A percentile compares a stretch with the other conserved stretches of the same genome.
Evolutionary conservation across 2,113 vertebrate species (phyloP).

Genomic region (Passerina amoena): DNA sequence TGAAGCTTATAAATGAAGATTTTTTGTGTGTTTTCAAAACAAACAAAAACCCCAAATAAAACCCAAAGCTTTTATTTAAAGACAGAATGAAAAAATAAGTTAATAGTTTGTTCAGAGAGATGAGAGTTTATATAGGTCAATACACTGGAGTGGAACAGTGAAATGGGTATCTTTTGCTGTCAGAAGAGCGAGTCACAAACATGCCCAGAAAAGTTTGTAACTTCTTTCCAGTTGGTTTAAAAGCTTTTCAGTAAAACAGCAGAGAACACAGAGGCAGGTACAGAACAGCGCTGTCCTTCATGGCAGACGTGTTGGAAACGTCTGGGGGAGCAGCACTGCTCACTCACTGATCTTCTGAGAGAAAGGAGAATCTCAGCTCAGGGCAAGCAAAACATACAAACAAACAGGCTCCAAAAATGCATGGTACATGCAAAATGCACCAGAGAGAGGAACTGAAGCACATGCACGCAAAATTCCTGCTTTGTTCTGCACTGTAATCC

Average conservation of each 20-base stretch:
- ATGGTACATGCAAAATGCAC: slow-evolving; percentile 65
- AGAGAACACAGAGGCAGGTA: slow-evolving; percentile 60
- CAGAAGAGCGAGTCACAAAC: slow-evolving; percentile 67
- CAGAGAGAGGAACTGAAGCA: slow-evolving; percentile 15
- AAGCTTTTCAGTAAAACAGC: slow-evolving; percentile 63
- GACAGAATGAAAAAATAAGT: slow-evolving; percentile 74
- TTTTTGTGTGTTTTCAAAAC: slow-evolving; percentile 41
- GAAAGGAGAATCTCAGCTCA: slow-evolving; percentile 46
- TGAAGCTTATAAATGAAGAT: not conserved
- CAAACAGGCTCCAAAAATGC: slow-evolving; percentile 1
- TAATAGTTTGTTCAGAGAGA: slow-evolving; percentile 68
- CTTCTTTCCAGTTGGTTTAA: slow-evolving; percentile 31
- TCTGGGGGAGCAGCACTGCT: slow-evolving; percentile 28
- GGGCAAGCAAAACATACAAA: slow-evolving; percentile 8
- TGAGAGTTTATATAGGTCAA: slow-evolving; percentile 65
- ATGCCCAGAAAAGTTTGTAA: slow-evolving; percentile 56
- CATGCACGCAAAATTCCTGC: slow-evolving; percentile 51
- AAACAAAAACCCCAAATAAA: slow-evolving; percentile 36
- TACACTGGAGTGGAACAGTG: slow-evolving; percentile 53
- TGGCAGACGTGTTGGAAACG: not conserved
- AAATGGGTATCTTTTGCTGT: slow-evolving; percentile 54
- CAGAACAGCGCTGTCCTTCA: slow-evolving; percentile 25
- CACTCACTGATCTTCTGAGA: slow-evolving; percentile 26
- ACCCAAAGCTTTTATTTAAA: slow-evolving; percentile 76
- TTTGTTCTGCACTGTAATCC: not conserved